These are phyloP conservation scores for Lasioglossum pauxillum DNA, from an alignment of 2,888 invertebrate species.

Conservation along the genomic window DNA sequence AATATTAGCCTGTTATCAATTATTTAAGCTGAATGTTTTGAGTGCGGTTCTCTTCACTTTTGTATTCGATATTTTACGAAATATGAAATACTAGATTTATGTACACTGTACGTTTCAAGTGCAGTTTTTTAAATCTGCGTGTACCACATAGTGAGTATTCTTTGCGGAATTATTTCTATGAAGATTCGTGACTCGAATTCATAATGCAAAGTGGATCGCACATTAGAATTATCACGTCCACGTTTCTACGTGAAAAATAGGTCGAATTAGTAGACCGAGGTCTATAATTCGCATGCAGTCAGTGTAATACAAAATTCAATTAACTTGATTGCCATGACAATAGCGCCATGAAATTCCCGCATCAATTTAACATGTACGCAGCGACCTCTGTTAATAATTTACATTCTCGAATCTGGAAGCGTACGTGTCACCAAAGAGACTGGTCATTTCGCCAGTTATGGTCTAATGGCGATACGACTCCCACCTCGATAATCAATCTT, in stretches of 20 bases:
- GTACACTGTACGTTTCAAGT: not conserved
- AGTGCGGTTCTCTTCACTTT: too few species aligned
- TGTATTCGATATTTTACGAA: not conserved
- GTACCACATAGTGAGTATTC: not conserved
- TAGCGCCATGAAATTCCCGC: not conserved
- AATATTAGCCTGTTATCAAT: not conserved
- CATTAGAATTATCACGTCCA: not conserved
- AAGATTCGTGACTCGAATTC: not conserved
- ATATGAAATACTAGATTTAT: not conserved
- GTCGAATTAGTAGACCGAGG: not conserved
- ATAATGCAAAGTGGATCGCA: not conserved
- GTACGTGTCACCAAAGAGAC: not conserved
- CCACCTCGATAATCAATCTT: not conserved
- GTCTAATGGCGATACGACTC: not conserved
- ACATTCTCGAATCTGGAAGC: not conserved
- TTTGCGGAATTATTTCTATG: not conserved
- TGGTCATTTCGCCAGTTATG: not conserved
- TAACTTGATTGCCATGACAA: conserved; percentile 5
- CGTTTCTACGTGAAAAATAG: not conserved
- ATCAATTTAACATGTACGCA: conserved; percentile 2
- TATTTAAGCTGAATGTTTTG: not conserved
- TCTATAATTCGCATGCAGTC: not conserved
- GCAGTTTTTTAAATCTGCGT: not conserved
- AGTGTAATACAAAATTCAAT: not conserved
- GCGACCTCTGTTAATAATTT: conserved; percentile 3